These are phyloP conservation scores for Drosophila sproati DNA, from an alignment of 1,140 invertebrate genomes.

Conservation along the genomic window DNA sequence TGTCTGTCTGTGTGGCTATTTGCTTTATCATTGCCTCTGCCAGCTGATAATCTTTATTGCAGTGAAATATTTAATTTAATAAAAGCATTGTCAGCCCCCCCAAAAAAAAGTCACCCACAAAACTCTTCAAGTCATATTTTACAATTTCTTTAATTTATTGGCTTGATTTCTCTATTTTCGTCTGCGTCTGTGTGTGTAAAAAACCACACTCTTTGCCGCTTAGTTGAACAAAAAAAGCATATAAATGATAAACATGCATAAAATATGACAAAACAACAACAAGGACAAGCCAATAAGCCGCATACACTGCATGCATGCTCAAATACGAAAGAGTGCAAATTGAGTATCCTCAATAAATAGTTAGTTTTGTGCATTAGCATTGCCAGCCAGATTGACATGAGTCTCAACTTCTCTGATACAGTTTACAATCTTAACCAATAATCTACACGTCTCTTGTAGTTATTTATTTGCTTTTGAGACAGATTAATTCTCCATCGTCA, in stretches of 20 bases:
- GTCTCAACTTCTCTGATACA: neutral
- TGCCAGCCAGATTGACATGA: neutral
- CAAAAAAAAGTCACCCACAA: neutral
- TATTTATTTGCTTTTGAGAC: neutral
- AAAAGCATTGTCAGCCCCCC: slow-evolving; percentile 51
- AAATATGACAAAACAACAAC: slow-evolving; percentile 75
- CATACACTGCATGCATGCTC: slow-evolving; percentile 38
- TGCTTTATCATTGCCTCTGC: slow-evolving; percentile 73
- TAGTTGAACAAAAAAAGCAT: slow-evolving; percentile 62
- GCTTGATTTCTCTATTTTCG: slow-evolving; percentile 25
- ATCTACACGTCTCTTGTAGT: neutral
- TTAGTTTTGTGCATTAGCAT: neutral
- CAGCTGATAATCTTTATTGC: slow-evolving; percentile 82
- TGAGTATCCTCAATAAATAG: neutral
- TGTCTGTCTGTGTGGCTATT: slow-evolving; percentile 57
- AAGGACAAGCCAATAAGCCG: slow-evolving; percentile 49
- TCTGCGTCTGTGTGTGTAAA: slow-evolving; percentile 16
- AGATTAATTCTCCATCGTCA: neutral
- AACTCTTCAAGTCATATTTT: slow-evolving; percentile 62
- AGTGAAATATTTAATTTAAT: slow-evolving; percentile 82
- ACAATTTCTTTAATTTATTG: slow-evolving; percentile 83
- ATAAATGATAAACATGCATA: slow-evolving; percentile 81
- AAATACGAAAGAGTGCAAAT: slow-evolving; percentile 21
- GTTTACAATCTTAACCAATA: neutral
- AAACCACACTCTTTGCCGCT: slow-evolving; percentile 38